Conservation (phyloP, 2,113 vertebrate species). For the Caranx ignobilis region DNA sequence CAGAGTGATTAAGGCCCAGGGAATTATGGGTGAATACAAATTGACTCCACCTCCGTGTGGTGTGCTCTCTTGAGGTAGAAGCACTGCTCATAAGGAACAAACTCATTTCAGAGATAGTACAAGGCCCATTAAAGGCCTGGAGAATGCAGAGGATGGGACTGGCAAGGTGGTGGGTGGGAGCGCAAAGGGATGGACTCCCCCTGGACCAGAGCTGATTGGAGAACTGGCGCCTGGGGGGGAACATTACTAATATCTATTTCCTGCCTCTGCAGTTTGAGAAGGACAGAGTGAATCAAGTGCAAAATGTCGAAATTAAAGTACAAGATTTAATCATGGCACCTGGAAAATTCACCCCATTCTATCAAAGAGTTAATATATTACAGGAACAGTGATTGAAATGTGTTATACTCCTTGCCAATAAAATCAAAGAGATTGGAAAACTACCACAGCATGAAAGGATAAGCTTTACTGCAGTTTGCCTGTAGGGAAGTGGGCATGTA, state of each 20-base stretch:
- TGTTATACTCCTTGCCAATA: conserved; percentile 49
- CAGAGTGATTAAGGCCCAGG: conserved; percentile 96
- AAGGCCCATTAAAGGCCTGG: conserved; percentile 85
- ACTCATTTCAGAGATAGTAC: conserved; percentile 90
- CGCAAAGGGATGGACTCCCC: conserved; percentile 80
- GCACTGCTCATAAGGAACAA: conserved; percentile 90
- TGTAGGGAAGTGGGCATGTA: conserved; percentile 27
- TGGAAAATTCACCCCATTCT: conserved; percentile 60
- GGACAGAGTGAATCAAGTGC: conserved; percentile 70
- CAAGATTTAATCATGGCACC: conserved; percentile 68
- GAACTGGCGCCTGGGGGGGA: conserved; percentile 72
- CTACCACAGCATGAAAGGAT: conserved; percentile 47
- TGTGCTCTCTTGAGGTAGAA: conserved; percentile 89
- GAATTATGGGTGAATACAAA: conserved; percentile 94
- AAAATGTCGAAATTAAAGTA: conserved; percentile 76
- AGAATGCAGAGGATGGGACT: conserved; percentile 69
- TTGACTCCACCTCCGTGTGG: conserved; percentile 88
- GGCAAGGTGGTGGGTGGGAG: conserved; percentile 76
- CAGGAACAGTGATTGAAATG: conserved; percentile 60
- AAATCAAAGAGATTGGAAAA: conserved; percentile 69
- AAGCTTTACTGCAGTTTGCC: conserved; percentile 38
- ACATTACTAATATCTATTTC: conserved; percentile 79
- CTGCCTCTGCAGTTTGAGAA: conserved; percentile 68
- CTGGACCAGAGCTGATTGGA: conserved; percentile 81
- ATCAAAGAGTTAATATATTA: conserved; percentile 62